These are phyloP conservation scores for Phocides pigmalion DNA, from an alignment of 1,140 invertebrate genomes.

Conservation along the genomic window DNA sequence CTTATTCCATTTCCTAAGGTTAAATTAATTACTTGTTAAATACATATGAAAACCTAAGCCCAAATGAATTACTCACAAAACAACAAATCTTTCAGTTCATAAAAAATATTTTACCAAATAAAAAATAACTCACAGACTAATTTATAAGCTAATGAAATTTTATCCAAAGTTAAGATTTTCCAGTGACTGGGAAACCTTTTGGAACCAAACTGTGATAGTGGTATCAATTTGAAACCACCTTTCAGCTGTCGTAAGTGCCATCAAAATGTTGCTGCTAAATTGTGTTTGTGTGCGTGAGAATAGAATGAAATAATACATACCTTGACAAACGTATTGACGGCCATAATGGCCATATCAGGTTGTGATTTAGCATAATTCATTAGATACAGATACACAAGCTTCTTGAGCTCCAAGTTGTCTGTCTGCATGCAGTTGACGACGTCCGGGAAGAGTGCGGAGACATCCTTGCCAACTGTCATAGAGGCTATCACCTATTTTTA, in stretches of 20 bases:
- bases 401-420: constrained; percentile 99
- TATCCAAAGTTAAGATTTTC: too few relatives aligned
- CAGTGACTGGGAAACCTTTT: too few relatives aligned
- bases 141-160: too few relatives aligned
- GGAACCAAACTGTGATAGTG: too few relatives aligned
- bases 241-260: constrained; percentile 39
- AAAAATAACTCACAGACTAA: too few relatives aligned
- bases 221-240: background rate
- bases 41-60: too few relatives aligned
- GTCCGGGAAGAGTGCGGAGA: constrained; percentile 98
- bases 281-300: constrained; percentile 1
- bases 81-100: too few relatives aligned
- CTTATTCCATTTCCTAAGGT: too few relatives aligned
- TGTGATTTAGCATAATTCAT: constrained; percentile 99
- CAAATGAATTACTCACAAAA: too few relatives aligned
- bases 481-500: constrained; percentile 96
- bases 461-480: constrained; percentile 99
- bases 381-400: constrained; percentile 99
- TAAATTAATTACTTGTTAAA: too few relatives aligned
- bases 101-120: too few relatives aligned
- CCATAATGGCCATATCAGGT: constrained; percentile 99
- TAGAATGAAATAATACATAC: constrained; percentile 80
- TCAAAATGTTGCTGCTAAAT: constrained; percentile 12
- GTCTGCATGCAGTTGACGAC: constrained; percentile 99
- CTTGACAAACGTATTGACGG: constrained; percentile 99